Conservation (phyloP, 2,888 invertebrate genomes). For the Plebejus argus region DNA sequence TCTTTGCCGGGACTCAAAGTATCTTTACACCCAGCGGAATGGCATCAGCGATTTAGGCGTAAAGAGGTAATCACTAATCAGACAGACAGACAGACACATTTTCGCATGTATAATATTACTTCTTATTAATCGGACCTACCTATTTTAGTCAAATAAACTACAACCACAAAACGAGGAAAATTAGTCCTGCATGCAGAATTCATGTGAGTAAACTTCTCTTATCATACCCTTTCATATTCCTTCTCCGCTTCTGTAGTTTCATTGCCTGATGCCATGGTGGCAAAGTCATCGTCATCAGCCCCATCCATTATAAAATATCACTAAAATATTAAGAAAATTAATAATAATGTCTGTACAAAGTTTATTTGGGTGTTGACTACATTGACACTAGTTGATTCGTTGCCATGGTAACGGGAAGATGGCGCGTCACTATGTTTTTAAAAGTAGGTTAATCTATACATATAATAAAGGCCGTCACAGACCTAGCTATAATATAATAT, state of each 20-base stretch:
- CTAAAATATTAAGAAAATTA: constrained; percentile 43
- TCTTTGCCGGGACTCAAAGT: no score
- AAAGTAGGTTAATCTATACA: neutral
- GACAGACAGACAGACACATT: constrained; percentile 37
- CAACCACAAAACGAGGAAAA: no score
- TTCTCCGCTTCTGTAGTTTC: constrained; percentile 72
- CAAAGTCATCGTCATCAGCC: constrained; percentile 63
- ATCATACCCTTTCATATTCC: constrained; percentile 63
- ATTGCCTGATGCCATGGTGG: constrained; percentile 58
- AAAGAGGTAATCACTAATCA: no score
- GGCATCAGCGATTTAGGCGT: no score
- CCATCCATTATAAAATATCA: constrained; percentile 46
- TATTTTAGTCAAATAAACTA: no score
- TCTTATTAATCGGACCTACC: no score
- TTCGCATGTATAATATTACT: neutral
- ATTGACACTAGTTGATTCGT: constrained; percentile 39
- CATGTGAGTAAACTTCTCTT: no score
- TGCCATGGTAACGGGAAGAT: constrained; percentile 43
- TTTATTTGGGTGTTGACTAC: neutral
- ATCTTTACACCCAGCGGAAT: no score
- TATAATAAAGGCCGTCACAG: no score
- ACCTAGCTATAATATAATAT: no score
- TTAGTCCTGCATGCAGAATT: no score
- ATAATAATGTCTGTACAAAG: constrained; percentile 40
- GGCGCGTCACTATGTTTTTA: neutral